Conservation (phyloP, 2,797 vertebrate genomes). For the Vespertilio murinus region DNA sequence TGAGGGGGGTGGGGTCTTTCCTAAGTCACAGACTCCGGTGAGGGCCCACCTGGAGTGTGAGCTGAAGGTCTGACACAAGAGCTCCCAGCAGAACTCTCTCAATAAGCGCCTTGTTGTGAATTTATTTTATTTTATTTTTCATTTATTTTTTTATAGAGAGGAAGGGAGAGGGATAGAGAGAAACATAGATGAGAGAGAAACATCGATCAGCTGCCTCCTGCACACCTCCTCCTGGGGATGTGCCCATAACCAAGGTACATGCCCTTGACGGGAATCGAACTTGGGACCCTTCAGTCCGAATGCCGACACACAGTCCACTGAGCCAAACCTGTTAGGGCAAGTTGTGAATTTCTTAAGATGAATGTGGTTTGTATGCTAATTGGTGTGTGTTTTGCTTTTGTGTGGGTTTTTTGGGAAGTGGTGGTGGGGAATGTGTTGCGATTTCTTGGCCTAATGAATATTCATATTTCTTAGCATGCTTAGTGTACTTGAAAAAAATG, state of each 20-base stretch:
- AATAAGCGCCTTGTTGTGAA: background rate
- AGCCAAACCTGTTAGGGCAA: no score
- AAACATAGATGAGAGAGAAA: no score
- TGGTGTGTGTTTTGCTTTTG: background rate
- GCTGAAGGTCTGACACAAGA: background rate
- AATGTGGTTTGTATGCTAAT: background rate
- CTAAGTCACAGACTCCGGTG: background rate
- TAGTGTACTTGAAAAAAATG: background rate
- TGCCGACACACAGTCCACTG: no score
- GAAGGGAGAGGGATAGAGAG: no score
- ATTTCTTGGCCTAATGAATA: conserved; percentile 2
- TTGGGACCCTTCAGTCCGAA: no score
- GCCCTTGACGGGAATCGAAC: no score
- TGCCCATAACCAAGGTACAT: no score
- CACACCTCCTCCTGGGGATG: no score
- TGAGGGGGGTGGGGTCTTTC: background rate
- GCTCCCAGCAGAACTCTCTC: background rate
- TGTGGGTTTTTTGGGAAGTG: background rate
- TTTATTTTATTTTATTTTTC: background rate
- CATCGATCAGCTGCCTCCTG: no score
- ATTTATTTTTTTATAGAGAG: no score
- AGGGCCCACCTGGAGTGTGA: no score
- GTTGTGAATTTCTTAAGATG: background rate
- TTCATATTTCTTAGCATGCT: background rate
- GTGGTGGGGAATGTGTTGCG: background rate